phyloP scores from a whole-genome alignment of 2,113 vertebrate species.

The Nanorana parkeri region DNA sequence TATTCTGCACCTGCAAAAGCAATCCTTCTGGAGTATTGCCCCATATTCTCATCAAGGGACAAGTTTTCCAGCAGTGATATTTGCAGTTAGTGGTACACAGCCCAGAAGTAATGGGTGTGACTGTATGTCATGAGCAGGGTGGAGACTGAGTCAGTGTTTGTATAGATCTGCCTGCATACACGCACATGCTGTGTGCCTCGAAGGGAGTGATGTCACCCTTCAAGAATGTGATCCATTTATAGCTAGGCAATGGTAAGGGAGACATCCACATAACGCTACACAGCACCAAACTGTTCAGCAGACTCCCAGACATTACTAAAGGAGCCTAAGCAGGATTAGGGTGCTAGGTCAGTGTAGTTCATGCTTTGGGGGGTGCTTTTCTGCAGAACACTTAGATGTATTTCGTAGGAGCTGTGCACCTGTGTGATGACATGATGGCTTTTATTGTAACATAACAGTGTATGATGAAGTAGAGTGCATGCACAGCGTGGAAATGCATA shows the following conservation, averaged over 20 bases:
- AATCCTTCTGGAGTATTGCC: too few species aligned
- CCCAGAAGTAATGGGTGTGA: conserved; percentile 38
- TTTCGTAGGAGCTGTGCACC: too few species aligned
- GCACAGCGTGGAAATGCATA: too few species aligned
- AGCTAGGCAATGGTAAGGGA: conserved; percentile 19
- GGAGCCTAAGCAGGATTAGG: neutral
- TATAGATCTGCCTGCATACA: conserved; percentile 46
- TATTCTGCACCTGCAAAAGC: neutral
- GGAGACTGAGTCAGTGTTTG: conserved; percentile 42
- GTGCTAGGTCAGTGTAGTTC: neutral
- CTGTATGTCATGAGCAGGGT: conserved; percentile 44
- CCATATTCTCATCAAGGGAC: neutral
- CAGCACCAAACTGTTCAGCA: conserved; percentile 9
- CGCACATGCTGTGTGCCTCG: conserved; percentile 31
- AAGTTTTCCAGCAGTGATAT: neutral
- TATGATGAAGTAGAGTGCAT: too few species aligned
- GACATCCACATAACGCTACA: conserved; percentile 3
- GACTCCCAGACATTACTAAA: neutral
- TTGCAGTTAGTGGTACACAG: neutral
- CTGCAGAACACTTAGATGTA: too few species aligned
- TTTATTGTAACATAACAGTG: too few species aligned
- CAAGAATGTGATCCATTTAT: conserved; percentile 40
- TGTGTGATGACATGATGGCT: too few species aligned
- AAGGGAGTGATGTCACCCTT: conserved; percentile 47
- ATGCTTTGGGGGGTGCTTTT: neutral